Evolutionary conservation across 2,888 invertebrate species (phyloP).

Genomic region (Chaitophorus viminalis): DNA sequence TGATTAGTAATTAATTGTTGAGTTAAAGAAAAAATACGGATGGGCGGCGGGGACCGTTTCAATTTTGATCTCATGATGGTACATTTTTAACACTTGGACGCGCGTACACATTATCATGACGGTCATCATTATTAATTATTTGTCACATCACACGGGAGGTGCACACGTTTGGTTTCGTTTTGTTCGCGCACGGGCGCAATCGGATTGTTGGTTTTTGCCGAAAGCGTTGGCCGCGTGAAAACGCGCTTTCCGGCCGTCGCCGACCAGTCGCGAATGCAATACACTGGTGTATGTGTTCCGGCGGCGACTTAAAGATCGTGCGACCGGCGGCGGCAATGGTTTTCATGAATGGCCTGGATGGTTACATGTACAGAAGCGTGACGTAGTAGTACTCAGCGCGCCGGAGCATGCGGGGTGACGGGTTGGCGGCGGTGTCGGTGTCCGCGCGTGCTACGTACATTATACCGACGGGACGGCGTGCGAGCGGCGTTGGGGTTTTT

Average conservation of each 20-base stretch:
- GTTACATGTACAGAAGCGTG: neutral
- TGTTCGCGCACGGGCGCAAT: neutral
- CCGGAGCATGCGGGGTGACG: neutral
- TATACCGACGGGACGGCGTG: neutral
- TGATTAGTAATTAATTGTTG: no score
- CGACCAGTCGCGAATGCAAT: neutral
- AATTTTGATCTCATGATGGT: no score
- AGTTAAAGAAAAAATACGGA: no score
- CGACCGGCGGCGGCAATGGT: neutral
- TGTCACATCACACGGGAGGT: neutral
- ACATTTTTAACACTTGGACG: no score
- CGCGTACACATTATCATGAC: neutral
- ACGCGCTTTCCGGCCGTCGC: neutral
- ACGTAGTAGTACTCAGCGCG: slow-evolving; percentile 40
- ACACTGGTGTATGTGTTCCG: no score
- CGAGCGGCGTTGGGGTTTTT: neutral
- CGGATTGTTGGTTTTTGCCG: slow-evolving; percentile 18
- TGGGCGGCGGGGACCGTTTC: no score
- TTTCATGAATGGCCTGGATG: slow-evolving; percentile 49
- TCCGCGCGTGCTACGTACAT: neutral
- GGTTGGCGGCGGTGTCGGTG: neutral
- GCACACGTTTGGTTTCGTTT: neutral
- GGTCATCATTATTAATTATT: neutral
- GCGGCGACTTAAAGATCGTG: neutral
- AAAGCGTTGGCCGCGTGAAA: neutral